Conservation (phyloP, 2,888 invertebrate species). For the Boloria selene region DNA sequence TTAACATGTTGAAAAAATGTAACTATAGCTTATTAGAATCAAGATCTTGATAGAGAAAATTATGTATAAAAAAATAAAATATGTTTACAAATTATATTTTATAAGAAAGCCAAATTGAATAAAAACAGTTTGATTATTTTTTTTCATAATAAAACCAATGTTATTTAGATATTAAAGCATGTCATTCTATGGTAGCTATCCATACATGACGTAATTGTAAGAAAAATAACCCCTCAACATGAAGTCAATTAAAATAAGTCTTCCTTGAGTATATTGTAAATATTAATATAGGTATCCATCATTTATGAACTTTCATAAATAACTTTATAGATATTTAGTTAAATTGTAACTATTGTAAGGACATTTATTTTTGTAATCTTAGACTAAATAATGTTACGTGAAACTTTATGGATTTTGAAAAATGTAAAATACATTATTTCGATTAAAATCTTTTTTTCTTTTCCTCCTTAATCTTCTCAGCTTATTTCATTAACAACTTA, state of each 20-base stretch:
- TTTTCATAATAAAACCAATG: background rate
- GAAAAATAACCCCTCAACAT: constrained; percentile 22
- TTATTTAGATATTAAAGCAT: constrained; percentile 6
- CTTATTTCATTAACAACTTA: background rate
- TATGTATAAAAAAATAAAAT: too few species aligned
- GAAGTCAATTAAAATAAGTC: constrained; percentile 67
- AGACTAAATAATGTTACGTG: constrained; percentile 51
- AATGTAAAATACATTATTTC: constrained; percentile 71
- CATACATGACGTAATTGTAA: constrained; percentile 22
- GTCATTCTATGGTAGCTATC: constrained; percentile 32
- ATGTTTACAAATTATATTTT: too few species aligned
- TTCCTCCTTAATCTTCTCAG: background rate
- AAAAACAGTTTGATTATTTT: background rate
- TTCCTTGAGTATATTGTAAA: constrained; percentile 65
- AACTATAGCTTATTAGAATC: too few species aligned
- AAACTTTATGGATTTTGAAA: constrained; percentile 62
- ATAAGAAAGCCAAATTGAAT: too few species aligned
- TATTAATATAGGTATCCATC: constrained; percentile 42
- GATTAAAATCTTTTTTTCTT: constrained; percentile 46
- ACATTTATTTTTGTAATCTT: constrained; percentile 77
- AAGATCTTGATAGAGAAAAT: too few species aligned
- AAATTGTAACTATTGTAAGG: constrained; percentile 46
- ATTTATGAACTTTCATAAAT: constrained; percentile 18
- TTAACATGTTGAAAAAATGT: too few species aligned
- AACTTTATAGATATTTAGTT: constrained; percentile 21